phyloP scores from a whole-genome alignment of 2,888 invertebrate species.

The Gerosis bhagava region DNA sequence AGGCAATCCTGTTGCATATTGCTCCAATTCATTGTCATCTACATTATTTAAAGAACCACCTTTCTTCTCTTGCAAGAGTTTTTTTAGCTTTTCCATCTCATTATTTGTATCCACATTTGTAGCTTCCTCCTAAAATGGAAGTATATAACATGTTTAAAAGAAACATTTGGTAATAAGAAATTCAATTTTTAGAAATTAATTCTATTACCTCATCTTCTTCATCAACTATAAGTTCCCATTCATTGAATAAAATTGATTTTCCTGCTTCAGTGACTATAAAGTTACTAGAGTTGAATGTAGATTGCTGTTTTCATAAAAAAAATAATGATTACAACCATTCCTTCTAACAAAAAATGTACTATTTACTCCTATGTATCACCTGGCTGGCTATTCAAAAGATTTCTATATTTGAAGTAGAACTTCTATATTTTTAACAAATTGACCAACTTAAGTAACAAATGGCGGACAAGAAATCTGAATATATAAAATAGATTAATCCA shows the following conservation, averaged over 20 bases:
- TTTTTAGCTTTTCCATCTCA: conserved; percentile 66
- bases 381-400: no score
- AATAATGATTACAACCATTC: no score
- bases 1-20: conserved; percentile 81
- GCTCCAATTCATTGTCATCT: conserved; percentile 86
- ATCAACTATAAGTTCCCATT: conserved; percentile 84
- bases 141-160: neutral
- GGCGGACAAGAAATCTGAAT: no score
- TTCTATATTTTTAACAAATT: no score
- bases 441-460: no score
- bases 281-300: conserved; percentile 35
- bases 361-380: no score
- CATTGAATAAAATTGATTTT: conserved; percentile 78
- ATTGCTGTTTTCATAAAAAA: neutral
- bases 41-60: conserved; percentile 84
- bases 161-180: no score
- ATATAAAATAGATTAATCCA: no score
- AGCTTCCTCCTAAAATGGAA: conserved; percentile 50
- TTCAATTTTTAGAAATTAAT: no score
- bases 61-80: conserved; percentile 80
- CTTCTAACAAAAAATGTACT: no score
- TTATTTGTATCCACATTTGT: conserved; percentile 74
- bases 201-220: conserved; percentile 66
- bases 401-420: no score
- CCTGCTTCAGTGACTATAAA: conserved; percentile 59